Conservation (phyloP, 1,140 invertebrate species). For the Nephotettix cincticeps region DNA sequence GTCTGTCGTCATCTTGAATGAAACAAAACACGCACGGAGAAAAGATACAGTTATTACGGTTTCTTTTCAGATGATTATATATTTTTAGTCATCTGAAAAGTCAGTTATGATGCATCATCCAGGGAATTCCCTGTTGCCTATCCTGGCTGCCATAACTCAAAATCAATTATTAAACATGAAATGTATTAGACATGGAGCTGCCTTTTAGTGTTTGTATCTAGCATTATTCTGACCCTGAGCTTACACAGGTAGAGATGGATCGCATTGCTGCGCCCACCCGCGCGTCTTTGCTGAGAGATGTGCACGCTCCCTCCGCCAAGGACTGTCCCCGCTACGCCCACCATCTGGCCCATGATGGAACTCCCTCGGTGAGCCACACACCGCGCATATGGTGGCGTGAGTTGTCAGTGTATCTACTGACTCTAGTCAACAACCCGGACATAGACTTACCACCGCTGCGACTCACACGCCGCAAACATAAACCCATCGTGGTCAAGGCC, state of each 20-base stretch:
- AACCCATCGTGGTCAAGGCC: not conserved
- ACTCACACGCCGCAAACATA: not conserved
- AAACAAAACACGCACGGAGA: too few species aligned
- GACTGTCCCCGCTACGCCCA: constrained; percentile 43
- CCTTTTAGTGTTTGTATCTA: too few species aligned
- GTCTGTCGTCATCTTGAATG: too few species aligned
- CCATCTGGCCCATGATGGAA: constrained; percentile 30
- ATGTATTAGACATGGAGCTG: too few species aligned
- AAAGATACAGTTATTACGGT: too few species aligned
- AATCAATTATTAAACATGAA: too few species aligned
- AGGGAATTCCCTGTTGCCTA: too few species aligned
- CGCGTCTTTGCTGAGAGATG: constrained; percentile 46
- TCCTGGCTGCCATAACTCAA: too few species aligned
- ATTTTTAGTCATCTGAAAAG: too few species aligned
- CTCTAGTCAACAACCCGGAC: not conserved
- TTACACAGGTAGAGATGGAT: constrained; percentile 49
- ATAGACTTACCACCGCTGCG: not conserved
- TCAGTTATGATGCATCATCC: too few species aligned
- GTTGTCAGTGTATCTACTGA: not conserved
- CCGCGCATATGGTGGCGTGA: constrained; percentile 10
- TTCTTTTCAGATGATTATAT: too few species aligned
- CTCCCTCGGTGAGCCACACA: constrained; percentile 9
- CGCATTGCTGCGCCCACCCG: constrained; percentile 54
- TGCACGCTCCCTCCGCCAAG: constrained; percentile 12
- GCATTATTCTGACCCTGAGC: too few species aligned